Evolutionary conservation across 2,113 vertebrate species (phyloP).

Genomic region (Solenodon paradoxus): DNA sequence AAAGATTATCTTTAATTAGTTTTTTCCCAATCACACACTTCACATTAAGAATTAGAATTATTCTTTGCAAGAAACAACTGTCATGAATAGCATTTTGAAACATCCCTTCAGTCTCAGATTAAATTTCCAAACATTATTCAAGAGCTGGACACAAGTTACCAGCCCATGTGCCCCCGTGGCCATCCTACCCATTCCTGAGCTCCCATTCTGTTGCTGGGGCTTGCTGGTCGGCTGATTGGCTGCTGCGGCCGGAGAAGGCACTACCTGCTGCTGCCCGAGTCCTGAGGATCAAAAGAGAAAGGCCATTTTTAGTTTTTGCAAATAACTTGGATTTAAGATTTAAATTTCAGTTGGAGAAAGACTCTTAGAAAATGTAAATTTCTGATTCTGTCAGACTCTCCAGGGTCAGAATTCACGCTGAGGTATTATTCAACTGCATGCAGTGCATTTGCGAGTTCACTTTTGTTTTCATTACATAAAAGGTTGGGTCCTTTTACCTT

Average conservation of each 20-base stretch:
- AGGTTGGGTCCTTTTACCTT: constrained; percentile 56
- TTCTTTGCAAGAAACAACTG: constrained; percentile 21
- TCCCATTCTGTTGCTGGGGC: constrained; percentile 77
- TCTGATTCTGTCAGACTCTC: neutral
- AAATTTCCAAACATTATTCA: neutral
- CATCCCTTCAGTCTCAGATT: neutral
- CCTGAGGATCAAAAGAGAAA: constrained; percentile 74
- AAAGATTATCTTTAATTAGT: neutral
- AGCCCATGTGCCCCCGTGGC: fast-evolving
- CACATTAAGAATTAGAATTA: neutral
- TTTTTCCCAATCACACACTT: constrained; percentile 3
- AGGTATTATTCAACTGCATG: neutral
- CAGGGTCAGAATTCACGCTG: neutral
- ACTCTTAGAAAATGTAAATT: neutral
- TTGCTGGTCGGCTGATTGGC: constrained; percentile 69
- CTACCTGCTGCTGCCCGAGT: constrained; percentile 75
- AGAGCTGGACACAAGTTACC: neutral
- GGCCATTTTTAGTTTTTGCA: neutral
- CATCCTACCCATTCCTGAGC: constrained; percentile 76
- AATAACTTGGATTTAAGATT: constrained; percentile 50
- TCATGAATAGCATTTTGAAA: neutral
- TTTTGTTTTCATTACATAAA: constrained; percentile 48
- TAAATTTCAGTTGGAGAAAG: constrained; percentile 37
- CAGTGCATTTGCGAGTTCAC: neutral
- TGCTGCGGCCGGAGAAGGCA: constrained; percentile 59